Evolutionary conservation across 92 coral and sea anemone genomes (phyloP).

Genomic region (Desmophyllum pertusum): DNA sequence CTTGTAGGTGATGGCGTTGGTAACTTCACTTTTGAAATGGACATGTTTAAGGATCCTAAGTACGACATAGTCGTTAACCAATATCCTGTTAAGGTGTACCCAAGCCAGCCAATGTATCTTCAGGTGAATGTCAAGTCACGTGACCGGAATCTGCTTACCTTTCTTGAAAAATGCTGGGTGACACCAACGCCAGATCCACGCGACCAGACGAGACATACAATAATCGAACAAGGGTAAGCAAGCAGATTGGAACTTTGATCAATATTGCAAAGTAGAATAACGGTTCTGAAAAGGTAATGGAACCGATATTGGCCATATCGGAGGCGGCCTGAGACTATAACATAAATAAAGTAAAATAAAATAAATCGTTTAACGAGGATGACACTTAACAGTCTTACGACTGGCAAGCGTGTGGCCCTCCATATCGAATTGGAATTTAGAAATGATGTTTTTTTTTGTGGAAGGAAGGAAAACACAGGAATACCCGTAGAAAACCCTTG

Average conservation of each 20-base stretch:
- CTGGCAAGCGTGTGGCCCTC: too few species aligned
- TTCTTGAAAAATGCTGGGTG: conserved; percentile 70
- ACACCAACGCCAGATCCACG: conserved; percentile 65
- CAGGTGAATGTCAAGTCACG: conserved; percentile 64
- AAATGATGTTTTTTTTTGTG: too few species aligned
- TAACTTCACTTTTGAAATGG: conserved; percentile 80
- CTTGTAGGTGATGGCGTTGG: conserved; percentile 58
- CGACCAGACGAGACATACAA: conserved; percentile 42
- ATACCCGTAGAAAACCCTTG: too few species aligned
- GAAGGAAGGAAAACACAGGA: too few species aligned
- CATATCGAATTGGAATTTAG: too few species aligned
- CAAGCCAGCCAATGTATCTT: conserved; percentile 69
- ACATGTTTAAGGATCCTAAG: conserved; percentile 63
- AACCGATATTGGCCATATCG: background rate
- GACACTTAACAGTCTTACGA: too few species aligned
- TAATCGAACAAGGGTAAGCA: conserved; percentile 78
- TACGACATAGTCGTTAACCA: conserved; percentile 50
- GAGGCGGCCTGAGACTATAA: background rate
- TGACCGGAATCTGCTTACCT: conserved; percentile 51
- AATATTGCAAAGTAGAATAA: background rate
- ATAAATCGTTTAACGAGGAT: too few species aligned
- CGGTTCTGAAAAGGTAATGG: background rate
- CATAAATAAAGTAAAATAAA: too few species aligned
- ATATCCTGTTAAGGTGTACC: conserved; percentile 61
- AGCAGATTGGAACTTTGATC: background rate